phyloP scores from a whole-genome alignment of 2,797 vertebrate genomes.

The Schizopygopsis malacanthus region DNA sequence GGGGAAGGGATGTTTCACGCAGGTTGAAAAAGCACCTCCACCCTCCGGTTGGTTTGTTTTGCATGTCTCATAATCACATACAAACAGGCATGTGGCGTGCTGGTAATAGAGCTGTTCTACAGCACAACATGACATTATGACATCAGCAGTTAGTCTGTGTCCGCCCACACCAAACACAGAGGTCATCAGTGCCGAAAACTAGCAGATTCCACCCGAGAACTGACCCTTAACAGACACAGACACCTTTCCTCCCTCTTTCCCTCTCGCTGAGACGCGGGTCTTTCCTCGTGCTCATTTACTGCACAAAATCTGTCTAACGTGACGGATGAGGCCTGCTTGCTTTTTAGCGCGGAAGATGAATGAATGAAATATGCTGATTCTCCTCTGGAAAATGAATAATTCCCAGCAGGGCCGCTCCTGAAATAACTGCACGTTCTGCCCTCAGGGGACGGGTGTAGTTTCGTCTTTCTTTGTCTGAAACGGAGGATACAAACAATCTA shows the following conservation, averaged over 20 bases:
- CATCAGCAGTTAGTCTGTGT: constrained; percentile 74
- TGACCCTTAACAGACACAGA: constrained; percentile 17
- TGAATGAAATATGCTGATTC: constrained; percentile 73
- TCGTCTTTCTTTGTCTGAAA: constrained; percentile 22
- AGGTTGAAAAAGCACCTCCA: constrained; percentile 26
- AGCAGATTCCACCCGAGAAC: constrained; percentile 11
- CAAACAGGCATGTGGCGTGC: constrained; percentile 70
- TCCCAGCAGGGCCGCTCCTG: constrained; percentile 64
- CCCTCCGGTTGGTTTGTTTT: constrained; percentile 69
- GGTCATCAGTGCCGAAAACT: constrained; percentile 67
- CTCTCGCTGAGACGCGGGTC: neutral
- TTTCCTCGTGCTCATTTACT: constrained; percentile 55
- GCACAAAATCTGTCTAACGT: constrained; percentile 53
- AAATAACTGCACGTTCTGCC: constrained; percentile 71
- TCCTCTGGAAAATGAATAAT: constrained; percentile 73
- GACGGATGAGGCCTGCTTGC: constrained; percentile 71
- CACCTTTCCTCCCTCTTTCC: constrained; percentile 57
- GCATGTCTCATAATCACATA: constrained; percentile 78
- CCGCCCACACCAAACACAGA: constrained; percentile 71
- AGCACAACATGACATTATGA: constrained; percentile 64
- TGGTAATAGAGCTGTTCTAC: constrained; percentile 78
- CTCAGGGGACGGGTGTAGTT: constrained; percentile 30
- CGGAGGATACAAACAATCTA: constrained; percentile 30
- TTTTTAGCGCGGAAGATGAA: constrained; percentile 70
- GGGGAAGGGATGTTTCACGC: constrained; percentile 17